Base-by-base conservation (phyloP, 2,797 vertebrate species). In the Siniperca obscura region DNA sequence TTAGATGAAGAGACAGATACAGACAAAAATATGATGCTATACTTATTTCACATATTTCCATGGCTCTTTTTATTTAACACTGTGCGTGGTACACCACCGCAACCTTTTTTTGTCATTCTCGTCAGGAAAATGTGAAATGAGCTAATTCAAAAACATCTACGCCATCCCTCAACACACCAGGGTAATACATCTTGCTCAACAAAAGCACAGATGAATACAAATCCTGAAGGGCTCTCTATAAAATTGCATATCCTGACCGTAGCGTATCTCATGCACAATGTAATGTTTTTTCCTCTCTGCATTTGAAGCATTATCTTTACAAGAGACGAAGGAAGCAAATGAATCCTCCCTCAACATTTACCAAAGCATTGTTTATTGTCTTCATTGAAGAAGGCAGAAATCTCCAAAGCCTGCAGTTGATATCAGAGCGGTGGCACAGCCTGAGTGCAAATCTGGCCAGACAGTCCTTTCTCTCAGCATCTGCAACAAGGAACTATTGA, bases 401-500 rank as follows among this genome's bases (percentile, higher is more conserved):
- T 71, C 61, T 90, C 77, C 50, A 60, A 83, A 84, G 74, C 66
- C 70, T 56, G 65, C 48, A 19, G 78, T 40, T 82, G 78, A 80
- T 78, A 74, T 86, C 75, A 68, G 80, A 83, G 84, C 42, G 34
- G 68, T 25, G 72, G 78, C 81, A 66, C 62, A 73, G 78, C 70
- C 78, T 57, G 27, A 85, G 72, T 80, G 70, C 82, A 84, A 76
- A 88, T 81, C 73, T 80, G 74, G 76, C 86, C 84, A 80, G 53
- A 76, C 76, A 27, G 76, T 85, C 80, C 77, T 90, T 85, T 82
- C 62, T 82, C 78, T 69, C 77, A 74, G 76, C 73, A 62, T 87
- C 89, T 89, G 81, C 86, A 87, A 83, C 83, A 84, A 91, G 85
- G 83, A 79, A 42, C 64, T 84, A 95, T 94, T 83, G 90, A 95